Percentiles rank a stretch among this genome's conserved stretches.
Conservation (phyloP, 2,113 vertebrate species). For the Eurypyga helias region DNA sequence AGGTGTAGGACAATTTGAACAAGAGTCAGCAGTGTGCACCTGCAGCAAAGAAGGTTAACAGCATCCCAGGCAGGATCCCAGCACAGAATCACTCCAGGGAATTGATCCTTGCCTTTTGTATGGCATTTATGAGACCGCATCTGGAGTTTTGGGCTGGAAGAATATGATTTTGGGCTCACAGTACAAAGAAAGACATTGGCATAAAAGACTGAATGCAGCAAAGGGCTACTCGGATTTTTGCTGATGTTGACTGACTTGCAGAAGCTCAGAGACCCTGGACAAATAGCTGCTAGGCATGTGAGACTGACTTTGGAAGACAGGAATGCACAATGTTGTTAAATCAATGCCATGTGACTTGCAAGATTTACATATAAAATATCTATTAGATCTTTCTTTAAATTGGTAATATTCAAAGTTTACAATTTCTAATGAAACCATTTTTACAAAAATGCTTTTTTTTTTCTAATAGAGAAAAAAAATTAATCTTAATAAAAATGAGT, state of each 20-base stretch:
- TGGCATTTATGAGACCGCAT: neutral
- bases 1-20: neutral
- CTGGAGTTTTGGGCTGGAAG: neutral
- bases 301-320: neutral
- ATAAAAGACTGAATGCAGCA: rapidly evolving
- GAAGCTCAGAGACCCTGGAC: neutral
- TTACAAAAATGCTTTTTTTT: neutral
- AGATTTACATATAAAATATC: neutral
- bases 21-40: neutral
- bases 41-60: neutral
- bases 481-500: neutral
- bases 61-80: no score
- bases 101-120: neutral
- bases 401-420: neutral
- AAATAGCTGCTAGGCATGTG: neutral
- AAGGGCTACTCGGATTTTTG: neutral
- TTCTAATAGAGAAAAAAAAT: neutral
- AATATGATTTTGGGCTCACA: neutral
- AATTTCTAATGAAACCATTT: neutral
- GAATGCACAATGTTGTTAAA: neutral
- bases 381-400: neutral
- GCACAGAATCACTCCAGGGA: neutral
- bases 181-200: neutral
- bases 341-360: neutral
- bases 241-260: neutral